Conservation (phyloP, 2,888 invertebrate species). For the Cactoblastis cactorum region DNA sequence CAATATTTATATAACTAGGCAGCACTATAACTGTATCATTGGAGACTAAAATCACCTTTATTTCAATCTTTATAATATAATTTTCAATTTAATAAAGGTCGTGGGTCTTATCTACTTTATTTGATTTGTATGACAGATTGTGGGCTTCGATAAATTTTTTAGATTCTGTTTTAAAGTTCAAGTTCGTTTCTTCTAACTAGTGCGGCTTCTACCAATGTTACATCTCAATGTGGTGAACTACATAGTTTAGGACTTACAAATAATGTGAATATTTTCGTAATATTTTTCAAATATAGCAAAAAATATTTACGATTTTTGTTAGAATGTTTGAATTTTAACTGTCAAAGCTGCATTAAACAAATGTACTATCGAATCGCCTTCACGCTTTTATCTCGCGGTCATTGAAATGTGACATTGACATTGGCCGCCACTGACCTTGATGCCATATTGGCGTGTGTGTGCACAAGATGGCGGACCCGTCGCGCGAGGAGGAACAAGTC, state of each 20-base stretch:
- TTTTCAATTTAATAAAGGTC: constrained; percentile 45
- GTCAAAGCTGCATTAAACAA: not conserved
- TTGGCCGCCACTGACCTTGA: constrained; percentile 83
- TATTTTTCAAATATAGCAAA: too few relatives aligned
- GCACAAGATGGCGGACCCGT: constrained; percentile 97
- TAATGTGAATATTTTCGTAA: too few relatives aligned
- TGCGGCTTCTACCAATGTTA: constrained; percentile 49
- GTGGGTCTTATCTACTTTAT: constrained; percentile 48
- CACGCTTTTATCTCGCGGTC: constrained; percentile 29
- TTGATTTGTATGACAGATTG: constrained; percentile 32
- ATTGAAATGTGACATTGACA: constrained; percentile 78
- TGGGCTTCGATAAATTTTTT: constrained; percentile 49
- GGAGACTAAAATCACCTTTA: constrained; percentile 40
- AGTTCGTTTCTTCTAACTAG: constrained; percentile 21
- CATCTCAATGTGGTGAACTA: constrained; percentile 29
- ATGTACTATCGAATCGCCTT: constrained; percentile 13
- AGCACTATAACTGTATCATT: constrained; percentile 41
- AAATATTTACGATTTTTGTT: too few relatives aligned
- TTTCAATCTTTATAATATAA: constrained; percentile 35
- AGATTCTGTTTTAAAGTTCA: constrained; percentile 26
- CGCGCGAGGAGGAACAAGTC: constrained; percentile 96
- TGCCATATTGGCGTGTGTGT: constrained; percentile 75
- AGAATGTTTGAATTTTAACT: too few relatives aligned
- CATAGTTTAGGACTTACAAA: too few relatives aligned
- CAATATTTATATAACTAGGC: constrained; percentile 24